Evolutionary conservation across 2,797 vertebrate species (phyloP).

Genomic region (Dicrostonyx torquatus): DNA sequence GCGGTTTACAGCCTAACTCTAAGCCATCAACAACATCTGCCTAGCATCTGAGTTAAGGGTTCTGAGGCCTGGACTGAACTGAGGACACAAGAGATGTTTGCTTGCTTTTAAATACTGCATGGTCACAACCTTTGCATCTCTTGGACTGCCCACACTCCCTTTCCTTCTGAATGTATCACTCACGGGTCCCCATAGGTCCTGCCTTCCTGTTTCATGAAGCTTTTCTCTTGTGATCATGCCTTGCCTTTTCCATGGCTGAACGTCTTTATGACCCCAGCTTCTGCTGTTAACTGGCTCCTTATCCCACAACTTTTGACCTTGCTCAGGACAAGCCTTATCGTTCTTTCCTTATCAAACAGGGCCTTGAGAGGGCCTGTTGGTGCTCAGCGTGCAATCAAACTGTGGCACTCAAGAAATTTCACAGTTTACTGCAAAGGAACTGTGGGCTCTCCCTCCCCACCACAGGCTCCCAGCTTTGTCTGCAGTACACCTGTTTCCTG

Average conservation of each 20-base stretch:
- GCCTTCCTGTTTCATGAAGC: neutral
- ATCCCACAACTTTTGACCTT: too few relatives aligned
- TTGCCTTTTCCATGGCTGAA: too few relatives aligned
- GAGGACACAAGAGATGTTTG: neutral
- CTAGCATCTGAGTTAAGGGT: neutral
- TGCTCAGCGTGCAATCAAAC: neutral
- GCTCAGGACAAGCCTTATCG: too few relatives aligned
- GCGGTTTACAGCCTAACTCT: neutral
- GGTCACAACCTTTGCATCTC: neutral
- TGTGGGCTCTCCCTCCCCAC: neutral
- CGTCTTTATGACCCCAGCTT: neutral
- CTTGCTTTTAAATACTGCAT: neutral
- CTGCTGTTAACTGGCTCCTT: neutral
- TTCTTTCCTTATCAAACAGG: neutral
- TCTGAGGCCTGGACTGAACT: neutral
- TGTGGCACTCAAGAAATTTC: neutral
- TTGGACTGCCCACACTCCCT: neutral
- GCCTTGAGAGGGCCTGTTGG: neutral
- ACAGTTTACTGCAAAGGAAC: neutral
- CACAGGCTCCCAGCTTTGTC: too few relatives aligned
- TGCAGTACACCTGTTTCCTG: neutral
- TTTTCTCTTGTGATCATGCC: neutral
- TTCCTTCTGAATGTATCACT: neutral
- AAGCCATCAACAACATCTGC: neutral
- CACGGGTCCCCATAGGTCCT: rapidly evolving